Percentiles rank a stretch among this genome's conserved stretches.
These are phyloP conservation scores for Halocaridina rubra DNA, from an alignment of 2,888 invertebrate genomes.

Conservation along the genomic window DNA sequence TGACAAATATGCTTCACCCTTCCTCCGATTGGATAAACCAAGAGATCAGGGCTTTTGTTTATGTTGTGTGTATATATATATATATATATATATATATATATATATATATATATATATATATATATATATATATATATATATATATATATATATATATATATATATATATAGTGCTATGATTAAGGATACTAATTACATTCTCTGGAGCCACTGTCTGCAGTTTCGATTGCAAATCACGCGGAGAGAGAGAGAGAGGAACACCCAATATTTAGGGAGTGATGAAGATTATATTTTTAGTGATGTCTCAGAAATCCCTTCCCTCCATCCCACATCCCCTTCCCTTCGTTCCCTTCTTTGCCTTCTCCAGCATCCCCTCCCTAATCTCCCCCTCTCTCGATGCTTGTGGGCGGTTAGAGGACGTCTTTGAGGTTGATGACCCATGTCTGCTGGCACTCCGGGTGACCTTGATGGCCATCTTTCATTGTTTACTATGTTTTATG, in stretches of 20 bases:
- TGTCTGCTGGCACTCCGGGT: too few species aligned
- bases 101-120: background rate
- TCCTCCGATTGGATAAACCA: too few species aligned
- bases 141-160: background rate
- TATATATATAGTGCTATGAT: background rate
- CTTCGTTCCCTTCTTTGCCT: background rate
- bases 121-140: background rate
- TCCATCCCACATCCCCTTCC: background rate
- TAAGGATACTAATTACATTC: too few species aligned
- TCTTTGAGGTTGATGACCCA: too few species aligned
- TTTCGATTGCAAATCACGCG: too few species aligned
- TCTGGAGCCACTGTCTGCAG: too few species aligned
- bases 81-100: background rate
- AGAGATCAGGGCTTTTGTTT: too few species aligned
- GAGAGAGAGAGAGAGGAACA: background rate
- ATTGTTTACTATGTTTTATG: too few species aligned
- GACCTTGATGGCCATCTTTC: too few species aligned
- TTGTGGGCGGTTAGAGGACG: background rate
- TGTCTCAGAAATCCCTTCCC: slow-evolving; percentile 14
- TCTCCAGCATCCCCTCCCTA: background rate
- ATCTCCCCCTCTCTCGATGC: background rate
- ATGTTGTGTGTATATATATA: background rate
- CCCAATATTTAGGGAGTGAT: background rate
- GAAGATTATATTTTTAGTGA: slow-evolving; percentile 39
- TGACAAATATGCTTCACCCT: too few species aligned